These are phyloP conservation scores for Disparrhopalites patrizii DNA, from an alignment of 2,888 invertebrate genomes.

Conservation along the genomic window DNA sequence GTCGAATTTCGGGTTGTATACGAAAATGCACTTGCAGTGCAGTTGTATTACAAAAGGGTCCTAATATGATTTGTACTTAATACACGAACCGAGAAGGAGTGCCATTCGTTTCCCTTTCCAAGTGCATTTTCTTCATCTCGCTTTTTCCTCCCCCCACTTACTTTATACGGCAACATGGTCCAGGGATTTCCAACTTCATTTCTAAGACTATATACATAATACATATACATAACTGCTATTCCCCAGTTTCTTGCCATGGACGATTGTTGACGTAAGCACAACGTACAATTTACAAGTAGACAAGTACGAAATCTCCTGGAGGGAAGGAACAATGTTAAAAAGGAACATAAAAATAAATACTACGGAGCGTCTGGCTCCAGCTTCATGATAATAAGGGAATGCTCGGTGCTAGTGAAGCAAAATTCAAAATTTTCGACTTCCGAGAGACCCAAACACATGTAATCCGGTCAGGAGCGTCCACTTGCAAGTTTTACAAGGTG, in stretches of 20 bases:
- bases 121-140: neutral
- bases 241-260: neutral
- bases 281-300: constrained; percentile 4
- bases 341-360: constrained; percentile 28
- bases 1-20: no score
- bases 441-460: no score
- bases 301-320: neutral
- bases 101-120: neutral
- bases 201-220: neutral
- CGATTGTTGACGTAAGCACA: no score
- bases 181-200: neutral
- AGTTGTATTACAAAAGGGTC: no score
- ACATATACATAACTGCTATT: neutral
- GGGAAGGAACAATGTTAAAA: constrained; percentile 22
- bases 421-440: no score
- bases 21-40: no score
- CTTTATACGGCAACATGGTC: neutral
- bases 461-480: no score
- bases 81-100: no score
- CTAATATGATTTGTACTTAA: no score
- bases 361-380: constrained; percentile 5
- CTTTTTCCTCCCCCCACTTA: neutral
- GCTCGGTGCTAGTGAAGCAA: no score
- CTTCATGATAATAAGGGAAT: no score
- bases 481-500: no score